Evolutionary conservation across 2,113 vertebrate species (phyloP).

Genomic region (Cyanoderma ruficeps): DNA sequence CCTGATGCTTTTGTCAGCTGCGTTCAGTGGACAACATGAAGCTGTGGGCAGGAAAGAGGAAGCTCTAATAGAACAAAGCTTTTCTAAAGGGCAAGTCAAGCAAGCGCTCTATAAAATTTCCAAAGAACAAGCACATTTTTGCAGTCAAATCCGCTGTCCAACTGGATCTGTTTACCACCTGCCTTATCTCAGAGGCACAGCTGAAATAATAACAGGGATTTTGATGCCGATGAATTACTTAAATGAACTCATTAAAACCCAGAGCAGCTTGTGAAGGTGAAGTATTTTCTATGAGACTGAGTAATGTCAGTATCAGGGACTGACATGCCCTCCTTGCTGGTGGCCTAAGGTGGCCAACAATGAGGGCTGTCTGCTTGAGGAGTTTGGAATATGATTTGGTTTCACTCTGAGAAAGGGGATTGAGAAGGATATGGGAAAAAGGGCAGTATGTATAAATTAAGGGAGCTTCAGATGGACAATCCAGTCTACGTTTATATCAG

Average conservation of each 20-base stretch:
- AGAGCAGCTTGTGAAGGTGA: slow-evolving; percentile 7
- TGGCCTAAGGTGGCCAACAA: background rate
- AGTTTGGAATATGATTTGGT: background rate
- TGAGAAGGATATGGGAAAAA: background rate
- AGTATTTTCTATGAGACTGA: background rate
- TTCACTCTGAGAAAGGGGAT: background rate
- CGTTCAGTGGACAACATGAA: background rate
- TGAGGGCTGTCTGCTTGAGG: background rate
- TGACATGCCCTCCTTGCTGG: background rate
- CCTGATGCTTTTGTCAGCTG: background rate
- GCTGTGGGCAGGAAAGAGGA: background rate
- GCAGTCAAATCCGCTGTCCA: slow-evolving; percentile 38
- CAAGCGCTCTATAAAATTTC: background rate
- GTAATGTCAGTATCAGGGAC: background rate
- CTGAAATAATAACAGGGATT: slow-evolving; percentile 59
- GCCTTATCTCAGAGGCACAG: slow-evolving; percentile 63
- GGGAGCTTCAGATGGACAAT: background rate
- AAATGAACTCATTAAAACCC: slow-evolving; percentile 46
- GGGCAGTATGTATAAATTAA: background rate
- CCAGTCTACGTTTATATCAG: background rate
- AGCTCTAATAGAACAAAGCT: slow-evolving; percentile 33
- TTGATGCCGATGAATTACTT: slow-evolving; percentile 14
- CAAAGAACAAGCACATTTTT: slow-evolving; percentile 38
- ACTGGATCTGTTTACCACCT: slow-evolving; percentile 64
- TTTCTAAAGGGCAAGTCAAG: slow-evolving; percentile 68